phyloP scores from a whole-genome alignment of 2,888 invertebrate genomes.

The Microdon myrmicae region DNA sequence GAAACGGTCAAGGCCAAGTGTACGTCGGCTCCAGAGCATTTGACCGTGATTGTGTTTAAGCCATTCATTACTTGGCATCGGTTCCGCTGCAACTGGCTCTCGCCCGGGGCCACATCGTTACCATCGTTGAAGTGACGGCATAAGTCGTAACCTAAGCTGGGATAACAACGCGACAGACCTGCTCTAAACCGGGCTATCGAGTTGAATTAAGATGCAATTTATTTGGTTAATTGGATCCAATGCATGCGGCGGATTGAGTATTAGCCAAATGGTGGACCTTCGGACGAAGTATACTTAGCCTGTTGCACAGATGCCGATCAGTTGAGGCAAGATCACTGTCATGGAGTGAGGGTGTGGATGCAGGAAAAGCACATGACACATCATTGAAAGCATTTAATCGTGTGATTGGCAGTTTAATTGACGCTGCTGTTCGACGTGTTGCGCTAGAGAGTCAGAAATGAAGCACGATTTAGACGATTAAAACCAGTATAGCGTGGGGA shows the following conservation, averaged over 20 bases:
- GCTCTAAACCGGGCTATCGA: slow-evolving; percentile 11
- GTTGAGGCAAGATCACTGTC: too few species aligned
- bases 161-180: slow-evolving; percentile 20
- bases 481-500: too few species aligned
- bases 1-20: slow-evolving; percentile 48
- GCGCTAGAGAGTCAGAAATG: too few species aligned
- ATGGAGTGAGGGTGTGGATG: too few species aligned
- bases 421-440: too few species aligned
- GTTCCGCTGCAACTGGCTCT: slow-evolving; percentile 9
- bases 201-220: slow-evolving; percentile 49
- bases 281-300: too few species aligned
- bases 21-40: slow-evolving; percentile 25
- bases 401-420: too few species aligned
- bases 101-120: slow-evolving; percentile 35
- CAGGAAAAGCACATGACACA: too few species aligned
- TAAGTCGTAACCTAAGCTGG: slow-evolving; percentile 4
- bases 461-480: too few species aligned
- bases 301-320: too few species aligned
- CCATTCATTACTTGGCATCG: slow-evolving; percentile 37
- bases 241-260: slow-evolving; percentile 21
- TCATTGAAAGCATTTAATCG: too few species aligned
- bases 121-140: slow-evolving; percentile 26
- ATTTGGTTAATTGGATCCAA: slow-evolving; percentile 43
- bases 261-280: slow-evolving; percentile 15
- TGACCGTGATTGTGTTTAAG: background rate